phyloP scores from a whole-genome alignment of 2,888 invertebrate genomes.

The Geophilus truncorum region DNA sequence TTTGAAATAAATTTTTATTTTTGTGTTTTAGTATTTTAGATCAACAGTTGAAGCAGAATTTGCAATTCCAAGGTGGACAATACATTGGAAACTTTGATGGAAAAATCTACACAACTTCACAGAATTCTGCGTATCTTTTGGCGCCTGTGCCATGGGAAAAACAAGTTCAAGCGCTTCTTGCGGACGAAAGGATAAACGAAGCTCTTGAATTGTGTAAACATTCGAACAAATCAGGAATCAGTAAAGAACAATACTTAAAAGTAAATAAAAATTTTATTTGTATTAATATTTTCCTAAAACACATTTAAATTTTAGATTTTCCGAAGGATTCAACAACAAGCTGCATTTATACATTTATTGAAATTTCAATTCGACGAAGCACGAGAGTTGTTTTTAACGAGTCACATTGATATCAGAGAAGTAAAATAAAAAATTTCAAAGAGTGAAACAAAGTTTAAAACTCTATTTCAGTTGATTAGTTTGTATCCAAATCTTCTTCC shows the following conservation, averaged over 20 bases:
- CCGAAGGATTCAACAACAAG: conserved; percentile 50
- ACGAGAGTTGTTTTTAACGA: conserved; percentile 47
- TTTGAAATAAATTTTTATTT: too few species aligned
- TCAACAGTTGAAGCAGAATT: conserved; percentile 53
- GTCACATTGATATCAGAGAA: conserved; percentile 51
- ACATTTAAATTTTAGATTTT: conserved; percentile 45
- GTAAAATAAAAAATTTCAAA: too few species aligned
- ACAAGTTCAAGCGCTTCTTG: conserved; percentile 51
- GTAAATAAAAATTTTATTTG: conserved; percentile 41
- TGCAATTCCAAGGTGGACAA: conserved; percentile 52
- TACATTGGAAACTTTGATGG: conserved; percentile 54
- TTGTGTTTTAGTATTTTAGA: conserved; percentile 54
- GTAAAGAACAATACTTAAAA: conserved; percentile 48
- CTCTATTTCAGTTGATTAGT: conserved; percentile 49
- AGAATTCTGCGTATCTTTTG: conserved; percentile 50
- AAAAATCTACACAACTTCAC: conserved; percentile 51
- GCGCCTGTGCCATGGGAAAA: conserved; percentile 54
- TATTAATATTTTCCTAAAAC: too few species aligned
- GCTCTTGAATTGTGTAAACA: conserved; percentile 53
- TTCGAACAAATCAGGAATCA: conserved; percentile 47
- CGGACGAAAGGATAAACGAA: conserved; percentile 51
- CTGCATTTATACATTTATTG: conserved; percentile 53
- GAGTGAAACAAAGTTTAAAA: background rate
- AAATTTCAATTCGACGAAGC: conserved; percentile 51
- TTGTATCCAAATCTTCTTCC: conserved; percentile 52